These are phyloP conservation scores for Drosophila bocki DNA, from an alignment of 1,140 invertebrate species.

Conservation along the genomic window DNA sequence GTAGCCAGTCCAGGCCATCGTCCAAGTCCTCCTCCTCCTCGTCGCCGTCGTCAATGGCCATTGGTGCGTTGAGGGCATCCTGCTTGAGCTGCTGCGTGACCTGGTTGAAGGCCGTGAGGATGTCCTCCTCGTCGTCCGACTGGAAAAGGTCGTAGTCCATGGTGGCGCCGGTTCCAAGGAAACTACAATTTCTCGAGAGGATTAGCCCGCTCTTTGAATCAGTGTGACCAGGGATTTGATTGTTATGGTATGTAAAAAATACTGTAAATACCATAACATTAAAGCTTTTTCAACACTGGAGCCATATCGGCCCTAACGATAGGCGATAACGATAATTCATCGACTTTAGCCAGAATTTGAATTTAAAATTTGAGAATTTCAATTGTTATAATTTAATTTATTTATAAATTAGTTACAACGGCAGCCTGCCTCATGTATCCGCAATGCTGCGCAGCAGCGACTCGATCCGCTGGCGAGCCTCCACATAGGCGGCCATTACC, in stretches of 20 bases:
- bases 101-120: slow-evolving; percentile 61
- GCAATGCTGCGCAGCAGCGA: slow-evolving; percentile 31
- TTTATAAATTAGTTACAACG: not conserved
- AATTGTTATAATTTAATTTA: not conserved
- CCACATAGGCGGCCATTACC: slow-evolving; percentile 57
- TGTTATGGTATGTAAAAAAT: not conserved
- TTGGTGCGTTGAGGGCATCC: not conserved
- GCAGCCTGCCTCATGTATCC: not conserved
- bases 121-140: slow-evolving; percentile 79
- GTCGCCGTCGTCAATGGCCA: slow-evolving; percentile 2
- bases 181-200: not conserved
- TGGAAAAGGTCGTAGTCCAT: slow-evolving; percentile 84
- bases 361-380: not conserved
- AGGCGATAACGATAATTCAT: not conserved
- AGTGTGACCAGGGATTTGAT: not conserved
- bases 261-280: not conserved
- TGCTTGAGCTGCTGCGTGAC: slow-evolving; percentile 55
- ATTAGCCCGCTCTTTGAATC: slow-evolving; percentile 14
- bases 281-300: too few relatives aligned
- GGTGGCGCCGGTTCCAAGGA: not conserved
- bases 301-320: not conserved
- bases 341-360: not conserved
- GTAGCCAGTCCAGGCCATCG: slow-evolving; percentile 44
- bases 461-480: slow-evolving; percentile 57
- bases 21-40: slow-evolving; percentile 14